Evolutionary conservation across 2,797 vertebrate species (phyloP).

Genomic region (Notamacropus eugenii): DNA sequence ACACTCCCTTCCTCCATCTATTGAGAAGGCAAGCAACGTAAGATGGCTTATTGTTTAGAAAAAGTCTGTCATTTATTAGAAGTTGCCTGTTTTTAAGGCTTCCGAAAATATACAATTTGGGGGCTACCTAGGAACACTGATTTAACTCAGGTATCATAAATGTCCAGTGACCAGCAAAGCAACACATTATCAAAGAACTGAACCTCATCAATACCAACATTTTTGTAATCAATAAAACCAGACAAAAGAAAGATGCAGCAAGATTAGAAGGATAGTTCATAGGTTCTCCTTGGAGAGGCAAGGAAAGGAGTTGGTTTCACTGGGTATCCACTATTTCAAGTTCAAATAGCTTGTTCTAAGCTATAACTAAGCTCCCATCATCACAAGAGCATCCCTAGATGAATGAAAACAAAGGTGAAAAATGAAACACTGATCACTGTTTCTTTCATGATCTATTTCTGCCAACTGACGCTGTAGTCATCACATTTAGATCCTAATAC

Average conservation of each 20-base stretch:
- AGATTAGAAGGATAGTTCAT: background rate
- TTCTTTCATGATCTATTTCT: background rate
- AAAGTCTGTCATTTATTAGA: background rate
- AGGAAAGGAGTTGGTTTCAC: background rate
- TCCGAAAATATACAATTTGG: background rate
- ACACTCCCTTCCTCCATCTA: background rate
- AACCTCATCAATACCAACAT: background rate
- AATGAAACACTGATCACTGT: background rate
- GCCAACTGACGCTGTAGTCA: background rate
- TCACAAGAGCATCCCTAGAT: background rate
- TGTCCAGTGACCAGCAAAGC: background rate
- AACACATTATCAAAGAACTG: background rate
- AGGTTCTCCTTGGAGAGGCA: background rate
- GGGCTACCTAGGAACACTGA: background rate
- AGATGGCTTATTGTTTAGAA: background rate
- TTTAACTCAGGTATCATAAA: background rate
- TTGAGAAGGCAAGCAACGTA: background rate
- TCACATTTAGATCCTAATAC: background rate
- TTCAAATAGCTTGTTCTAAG: background rate
- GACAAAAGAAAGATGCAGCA: background rate
- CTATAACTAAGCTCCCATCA: background rate
- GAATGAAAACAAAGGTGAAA: background rate
- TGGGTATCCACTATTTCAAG: background rate
- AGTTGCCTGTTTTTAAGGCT: background rate
- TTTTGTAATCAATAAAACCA: background rate